Evolutionary conservation across 2,888 invertebrate species (phyloP).

Genomic region (Mesopsocus fuscifrons): DNA sequence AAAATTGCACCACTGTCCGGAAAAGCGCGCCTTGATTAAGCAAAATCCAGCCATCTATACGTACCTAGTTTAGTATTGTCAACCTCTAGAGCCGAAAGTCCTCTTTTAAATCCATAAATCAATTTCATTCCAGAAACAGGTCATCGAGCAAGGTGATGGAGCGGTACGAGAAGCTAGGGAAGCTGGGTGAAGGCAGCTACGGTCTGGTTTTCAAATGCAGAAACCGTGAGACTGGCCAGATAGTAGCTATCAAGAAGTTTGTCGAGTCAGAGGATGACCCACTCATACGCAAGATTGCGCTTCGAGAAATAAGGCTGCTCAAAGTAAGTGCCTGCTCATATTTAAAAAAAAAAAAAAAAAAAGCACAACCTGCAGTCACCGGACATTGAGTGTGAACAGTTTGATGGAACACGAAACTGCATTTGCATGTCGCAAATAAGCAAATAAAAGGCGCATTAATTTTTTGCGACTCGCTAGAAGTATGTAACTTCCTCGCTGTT

Average conservation of each 20-base stretch:
- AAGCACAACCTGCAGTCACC: no score
- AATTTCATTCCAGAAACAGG: conserved; percentile 26
- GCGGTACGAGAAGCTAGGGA: conserved; percentile 83
- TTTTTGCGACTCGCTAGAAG: no score
- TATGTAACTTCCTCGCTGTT: no score
- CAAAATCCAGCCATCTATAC: no score
- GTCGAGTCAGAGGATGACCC: conserved; percentile 95
- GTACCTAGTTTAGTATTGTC: no score
- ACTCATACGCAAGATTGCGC: conserved; percentile 85
- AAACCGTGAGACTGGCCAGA: conserved; percentile 81
- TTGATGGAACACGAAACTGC: conserved; percentile 1
- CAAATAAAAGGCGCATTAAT: no score
- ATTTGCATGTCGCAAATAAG: no score
- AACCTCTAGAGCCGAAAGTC: no score
- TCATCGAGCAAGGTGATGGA: conserved; percentile 78
- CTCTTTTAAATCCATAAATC: no score
- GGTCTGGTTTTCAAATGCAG: conserved; percentile 93
- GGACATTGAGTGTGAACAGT: no score
- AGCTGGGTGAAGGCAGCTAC: conserved; percentile 90
- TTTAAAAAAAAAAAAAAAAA: background rate
- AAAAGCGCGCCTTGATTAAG: no score
- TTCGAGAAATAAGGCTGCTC: conserved; percentile 82
- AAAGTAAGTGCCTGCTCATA: conserved; percentile 43
- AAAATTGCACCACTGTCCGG: no score
- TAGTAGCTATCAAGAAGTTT: conserved; percentile 94